These are phyloP conservation scores for Drosophila chauvacae DNA, from an alignment of 1,140 invertebrate genomes.

Conservation along the genomic window DNA sequence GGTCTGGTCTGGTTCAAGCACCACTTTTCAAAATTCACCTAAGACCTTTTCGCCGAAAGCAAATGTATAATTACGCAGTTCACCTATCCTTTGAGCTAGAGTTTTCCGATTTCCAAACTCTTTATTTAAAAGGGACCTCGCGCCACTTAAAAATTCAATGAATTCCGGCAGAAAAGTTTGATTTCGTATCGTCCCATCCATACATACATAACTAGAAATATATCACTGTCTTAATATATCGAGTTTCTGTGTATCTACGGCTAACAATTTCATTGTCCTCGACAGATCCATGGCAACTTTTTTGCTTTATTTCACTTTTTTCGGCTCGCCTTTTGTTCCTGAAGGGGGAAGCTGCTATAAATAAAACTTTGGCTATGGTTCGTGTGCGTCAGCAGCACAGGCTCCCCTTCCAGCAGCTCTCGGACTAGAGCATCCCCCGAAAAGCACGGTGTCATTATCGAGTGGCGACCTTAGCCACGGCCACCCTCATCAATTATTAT, in stretches of 20 bases:
- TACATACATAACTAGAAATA: constrained; percentile 9
- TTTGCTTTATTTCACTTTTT: constrained; percentile 27
- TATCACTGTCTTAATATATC: constrained; percentile 23
- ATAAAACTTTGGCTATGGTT: constrained; percentile 43
- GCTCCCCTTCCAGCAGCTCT: not conserved
- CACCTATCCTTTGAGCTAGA: constrained; percentile 7
- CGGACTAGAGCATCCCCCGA: not conserved
- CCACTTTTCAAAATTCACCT: constrained; percentile 7
- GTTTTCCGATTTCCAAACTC: constrained; percentile 1
- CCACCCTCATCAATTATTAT: constrained; percentile 52
- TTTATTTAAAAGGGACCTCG: not conserved
- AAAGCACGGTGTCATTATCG: constrained; percentile 22
- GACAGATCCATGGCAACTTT: constrained; percentile 48
- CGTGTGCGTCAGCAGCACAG: constrained; percentile 35
- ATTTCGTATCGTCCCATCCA: constrained; percentile 15
- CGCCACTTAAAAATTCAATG: constrained; percentile 34
- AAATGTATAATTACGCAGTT: not conserved
- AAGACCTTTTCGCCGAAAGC: not conserved
- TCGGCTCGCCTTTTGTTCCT: constrained; percentile 14
- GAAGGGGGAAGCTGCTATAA: constrained; percentile 47
- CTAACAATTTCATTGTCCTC: constrained; percentile 44
- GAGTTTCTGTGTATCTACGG: constrained; percentile 14
- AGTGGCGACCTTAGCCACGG: constrained; percentile 1
- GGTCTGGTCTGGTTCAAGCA: not conserved
- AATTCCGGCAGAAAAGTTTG: constrained; percentile 35